Conservation (phyloP, 2,888 invertebrate genomes). For the Pristionchus arcanus region DNA sequence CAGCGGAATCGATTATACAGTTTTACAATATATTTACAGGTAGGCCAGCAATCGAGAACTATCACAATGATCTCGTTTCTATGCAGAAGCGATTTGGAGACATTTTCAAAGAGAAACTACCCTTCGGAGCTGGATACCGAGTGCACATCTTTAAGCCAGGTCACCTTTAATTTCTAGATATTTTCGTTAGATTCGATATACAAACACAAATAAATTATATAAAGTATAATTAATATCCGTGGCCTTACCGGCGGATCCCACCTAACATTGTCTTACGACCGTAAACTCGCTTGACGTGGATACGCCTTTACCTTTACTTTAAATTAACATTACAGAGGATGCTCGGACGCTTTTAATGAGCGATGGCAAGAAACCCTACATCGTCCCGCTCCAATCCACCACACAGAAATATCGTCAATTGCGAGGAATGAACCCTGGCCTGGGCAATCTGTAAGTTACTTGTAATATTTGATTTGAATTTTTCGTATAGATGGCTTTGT, state of each 20-base stretch:
- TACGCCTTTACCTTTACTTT: no score
- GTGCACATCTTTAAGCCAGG: slow-evolving; percentile 82
- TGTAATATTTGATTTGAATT: neutral
- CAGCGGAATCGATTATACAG: no score
- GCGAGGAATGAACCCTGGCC: slow-evolving; percentile 82
- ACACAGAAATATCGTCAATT: slow-evolving; percentile 82
- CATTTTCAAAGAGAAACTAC: slow-evolving; percentile 82
- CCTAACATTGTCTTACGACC: no score
- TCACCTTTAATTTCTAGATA: slow-evolving; percentile 4
- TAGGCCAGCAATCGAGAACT: slow-evolving; percentile 28
- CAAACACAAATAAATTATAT: no score
- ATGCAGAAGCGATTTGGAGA: slow-evolving; percentile 82
- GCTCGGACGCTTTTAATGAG: slow-evolving; percentile 81
- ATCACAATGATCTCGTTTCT: slow-evolving; percentile 77
- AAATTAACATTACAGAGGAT: slow-evolving; percentile 79
- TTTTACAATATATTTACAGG: neutral
- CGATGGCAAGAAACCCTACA: slow-evolving; percentile 82
- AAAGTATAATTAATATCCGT: no score
- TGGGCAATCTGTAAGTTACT: slow-evolving; percentile 82
- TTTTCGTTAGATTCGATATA: no score
- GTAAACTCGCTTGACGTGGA: no score
- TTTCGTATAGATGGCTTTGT: neutral
- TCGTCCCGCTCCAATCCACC: slow-evolving; percentile 83
- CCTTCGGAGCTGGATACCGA: slow-evolving; percentile 79
- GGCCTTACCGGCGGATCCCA: no score